Conservation (phyloP, 1,140 invertebrate species). For the Agrilus planipennis region DNA sequence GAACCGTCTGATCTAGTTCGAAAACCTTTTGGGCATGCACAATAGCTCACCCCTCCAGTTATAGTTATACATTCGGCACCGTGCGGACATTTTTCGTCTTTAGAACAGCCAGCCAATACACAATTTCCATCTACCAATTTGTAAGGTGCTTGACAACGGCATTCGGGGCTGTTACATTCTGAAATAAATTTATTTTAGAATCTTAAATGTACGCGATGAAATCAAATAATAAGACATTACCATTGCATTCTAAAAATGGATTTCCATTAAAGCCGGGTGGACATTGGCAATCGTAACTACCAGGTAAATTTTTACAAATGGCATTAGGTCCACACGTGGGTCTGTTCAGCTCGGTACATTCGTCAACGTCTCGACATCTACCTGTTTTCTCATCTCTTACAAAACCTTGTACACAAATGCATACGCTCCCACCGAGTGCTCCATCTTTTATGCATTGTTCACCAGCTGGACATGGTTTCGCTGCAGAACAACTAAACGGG, state of each 20-base stretch:
- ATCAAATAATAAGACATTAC: constrained; percentile 27
- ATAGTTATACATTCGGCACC: constrained; percentile 82
- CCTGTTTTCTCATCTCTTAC: constrained; percentile 56
- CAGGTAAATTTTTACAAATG: constrained; percentile 83
- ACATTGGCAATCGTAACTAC: constrained; percentile 89
- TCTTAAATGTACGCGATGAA: background rate
- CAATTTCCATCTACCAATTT: constrained; percentile 68
- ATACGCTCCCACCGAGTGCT: constrained; percentile 59
- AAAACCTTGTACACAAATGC: constrained; percentile 77
- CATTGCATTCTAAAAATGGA: constrained; percentile 70
- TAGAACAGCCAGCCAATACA: constrained; percentile 70
- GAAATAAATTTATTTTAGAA: constrained; percentile 2
- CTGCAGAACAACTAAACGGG: constrained; percentile 53
- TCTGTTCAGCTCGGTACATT: constrained; percentile 66
- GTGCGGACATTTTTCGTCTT: constrained; percentile 60
- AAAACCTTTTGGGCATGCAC: constrained; percentile 74
- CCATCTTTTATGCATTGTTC: constrained; percentile 75
- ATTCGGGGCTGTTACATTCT: constrained; percentile 71
- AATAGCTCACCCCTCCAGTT: constrained; percentile 79
- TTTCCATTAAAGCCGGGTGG: constrained; percentile 78
- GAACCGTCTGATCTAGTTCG: constrained; percentile 58
- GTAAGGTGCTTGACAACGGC: constrained; percentile 77
- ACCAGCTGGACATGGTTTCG: constrained; percentile 64
- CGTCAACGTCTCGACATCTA: constrained; percentile 76
- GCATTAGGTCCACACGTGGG: constrained; percentile 75